Evolutionary conservation across 2,888 invertebrate genomes (phyloP), one percentile per base, ranked within the genome.

Genomic region (Leucoma salicis): DNA sequence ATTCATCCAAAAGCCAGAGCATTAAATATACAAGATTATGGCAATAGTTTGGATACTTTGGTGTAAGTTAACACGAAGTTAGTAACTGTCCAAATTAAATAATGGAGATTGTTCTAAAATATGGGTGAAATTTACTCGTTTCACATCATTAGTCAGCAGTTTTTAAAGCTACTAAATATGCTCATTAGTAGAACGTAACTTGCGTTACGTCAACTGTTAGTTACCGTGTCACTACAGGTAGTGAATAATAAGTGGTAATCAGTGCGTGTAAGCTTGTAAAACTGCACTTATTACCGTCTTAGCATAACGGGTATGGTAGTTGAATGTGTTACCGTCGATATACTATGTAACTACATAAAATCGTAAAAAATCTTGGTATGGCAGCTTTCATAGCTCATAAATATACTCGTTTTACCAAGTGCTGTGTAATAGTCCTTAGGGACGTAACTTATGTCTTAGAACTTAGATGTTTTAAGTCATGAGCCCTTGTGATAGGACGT

Each of bases 231-330:
- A 47, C 42, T 40, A n/a, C n/a, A 42, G 45, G 42, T 42, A 41
- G 50, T 39, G 38, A 43, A 49, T 47, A 33, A 35, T 35, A 25
- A 33, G 47, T 5, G 51, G 12, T 53, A 53, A 65, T 63, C 46
- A 51, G 58, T 51, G 63, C 66, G 42, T 65, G 51, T 44, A 39
- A 36, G 46, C 49, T 29, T 41, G 47, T 49, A 31, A 25, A 28
- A 39, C 13, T 34, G 25, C 37, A 38, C 27, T 21, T 14, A 27
- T 8, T 25, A 18, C n/a, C 6, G 39, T 29, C 25, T 52, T 48
- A 48, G 40, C 39, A 52, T 62, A 62, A 60, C 46, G 3, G 12
- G 34, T 38, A 46, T 25, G 38, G 1, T 32, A 4, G 10, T 35
- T 39, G 36, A 45, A 27, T 27, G 11, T 27, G 27, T 27, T 27